Evolutionary conservation across 2,797 vertebrate genomes (phyloP), one percentile per base, ranked within the genome.

Genomic region (Gymnothorax reevesii): DNA sequence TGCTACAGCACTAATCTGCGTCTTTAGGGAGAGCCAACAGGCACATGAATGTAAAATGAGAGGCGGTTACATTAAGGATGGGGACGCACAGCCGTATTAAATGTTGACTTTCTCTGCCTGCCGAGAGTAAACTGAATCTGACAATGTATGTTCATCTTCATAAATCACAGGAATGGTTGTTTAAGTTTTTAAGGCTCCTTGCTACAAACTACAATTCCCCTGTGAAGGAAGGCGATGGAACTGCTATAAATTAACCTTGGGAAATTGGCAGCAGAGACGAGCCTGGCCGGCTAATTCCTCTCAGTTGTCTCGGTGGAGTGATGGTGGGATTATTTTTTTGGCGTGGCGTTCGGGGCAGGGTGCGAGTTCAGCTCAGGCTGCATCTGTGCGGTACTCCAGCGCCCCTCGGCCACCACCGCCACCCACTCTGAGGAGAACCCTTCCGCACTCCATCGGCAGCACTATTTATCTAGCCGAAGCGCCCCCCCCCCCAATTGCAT

Each of bases 101-200:
- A 77, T 33, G 2, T 73, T 52, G 54, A 84, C 54, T 8, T 25
- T 33, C 33, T 71, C 73, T 84, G 84, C 52, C 52, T 73, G 84
- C 49, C 25, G 57, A 55, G 4, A 54, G 13, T 57, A 73, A 71
- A 57, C 66, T 15, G 62, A 84, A 73, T 71, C 33, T 71, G 49
- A 84, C 64, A 20, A 27, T 73, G 33, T 64, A 66, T 20, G 54
- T 49, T 64, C n/a, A 87, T 54, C 20, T 42, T 15, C 49, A 87
- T 85, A 20, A 87, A 87, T 85, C 73, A 62, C 49, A 84, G 7
- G 20, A 77, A 82, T 42, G 9, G n/a, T 49, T 54, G 42, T 25
- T 87, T 69, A n/a, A 42, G 25, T 66, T 59, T 54, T 84, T 83
- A 15, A 13, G 2, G 22, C 59, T 79, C 49, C 60, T 22, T n/a